Evolutionary conservation across 2,797 vertebrate species (phyloP).

Genomic region (Spheniscus humboldti): DNA sequence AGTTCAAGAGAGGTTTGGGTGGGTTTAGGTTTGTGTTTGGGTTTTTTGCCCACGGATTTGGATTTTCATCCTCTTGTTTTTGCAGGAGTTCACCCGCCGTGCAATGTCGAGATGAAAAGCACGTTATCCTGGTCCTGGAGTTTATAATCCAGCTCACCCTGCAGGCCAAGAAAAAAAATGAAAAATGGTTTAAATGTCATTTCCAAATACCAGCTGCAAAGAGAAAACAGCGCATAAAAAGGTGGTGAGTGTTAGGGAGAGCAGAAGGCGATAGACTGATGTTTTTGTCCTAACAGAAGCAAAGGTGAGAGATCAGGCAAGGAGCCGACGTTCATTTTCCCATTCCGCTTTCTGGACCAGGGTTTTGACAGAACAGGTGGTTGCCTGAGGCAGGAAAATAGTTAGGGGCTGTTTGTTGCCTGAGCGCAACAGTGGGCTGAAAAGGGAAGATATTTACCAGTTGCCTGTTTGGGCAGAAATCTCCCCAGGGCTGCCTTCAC

Average conservation of each 20-base stretch:
- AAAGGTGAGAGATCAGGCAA: slow-evolving; percentile 1
- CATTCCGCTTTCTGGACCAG: not conserved
- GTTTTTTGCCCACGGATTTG: not conserved
- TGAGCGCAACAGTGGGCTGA: not conserved
- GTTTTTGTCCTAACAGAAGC: not conserved
- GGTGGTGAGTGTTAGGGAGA: not conserved
- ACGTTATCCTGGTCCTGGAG: slow-evolving; percentile 92
- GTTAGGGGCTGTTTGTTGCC: not conserved
- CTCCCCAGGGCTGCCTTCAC: not conserved
- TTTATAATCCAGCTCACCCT: slow-evolving; percentile 94
- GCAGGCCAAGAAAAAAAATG: slow-evolving; percentile 39
- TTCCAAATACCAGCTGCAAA: slow-evolving; percentile 7
- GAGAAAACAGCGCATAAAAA: slow-evolving; percentile 8
- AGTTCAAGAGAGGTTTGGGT: slow-evolving; percentile 21
- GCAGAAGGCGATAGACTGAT: not conserved
- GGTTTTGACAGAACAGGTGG: slow-evolving; percentile 1
- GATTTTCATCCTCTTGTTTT: slow-evolving; percentile 10
- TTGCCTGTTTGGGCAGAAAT: not conserved
- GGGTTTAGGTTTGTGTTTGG: slow-evolving; percentile 4
- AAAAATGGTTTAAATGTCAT: slow-evolving; percentile 14
- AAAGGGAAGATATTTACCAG: not conserved
- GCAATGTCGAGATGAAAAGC: slow-evolving; percentile 96
- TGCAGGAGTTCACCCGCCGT: slow-evolving; percentile 83
- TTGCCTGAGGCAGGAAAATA: slow-evolving; percentile 29
- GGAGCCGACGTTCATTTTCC: not conserved